Percentiles rank a stretch among this genome's conserved stretches.
phyloP scores from a whole-genome alignment of 64 coral and sea anemone genomes.

The Dendronephthya gigantea region DNA sequence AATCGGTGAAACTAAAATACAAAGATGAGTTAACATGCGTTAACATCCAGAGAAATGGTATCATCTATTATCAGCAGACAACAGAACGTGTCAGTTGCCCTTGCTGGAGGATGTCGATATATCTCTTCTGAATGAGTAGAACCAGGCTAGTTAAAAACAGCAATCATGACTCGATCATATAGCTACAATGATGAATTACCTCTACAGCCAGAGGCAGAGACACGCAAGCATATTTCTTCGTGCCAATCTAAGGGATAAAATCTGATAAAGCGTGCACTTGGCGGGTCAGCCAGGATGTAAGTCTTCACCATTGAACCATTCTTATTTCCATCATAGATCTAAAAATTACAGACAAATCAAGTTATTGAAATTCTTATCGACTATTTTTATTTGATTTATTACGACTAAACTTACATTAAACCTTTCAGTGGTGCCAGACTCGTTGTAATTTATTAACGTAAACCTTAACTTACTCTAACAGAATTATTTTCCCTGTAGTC shows the following conservation, averaged over 20 bases:
- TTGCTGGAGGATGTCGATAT: too few relatives aligned
- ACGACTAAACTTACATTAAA: too few relatives aligned
- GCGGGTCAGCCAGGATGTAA: not conserved
- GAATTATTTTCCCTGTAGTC: not conserved
- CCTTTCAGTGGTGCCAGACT: too few relatives aligned
- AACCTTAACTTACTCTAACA: not conserved
- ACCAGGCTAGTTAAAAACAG: too few relatives aligned
- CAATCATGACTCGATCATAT: too few relatives aligned
- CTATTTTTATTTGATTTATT: not conserved
- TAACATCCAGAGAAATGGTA: not conserved
- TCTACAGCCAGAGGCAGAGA: not conserved
- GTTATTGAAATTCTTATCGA: not conserved
- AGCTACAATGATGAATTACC: not conserved
- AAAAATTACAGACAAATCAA: not conserved
- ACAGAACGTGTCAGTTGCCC: not conserved
- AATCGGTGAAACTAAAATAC: not conserved
- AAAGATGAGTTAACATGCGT: not conserved
- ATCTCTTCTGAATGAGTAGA: too few relatives aligned
- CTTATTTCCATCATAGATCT: not conserved
- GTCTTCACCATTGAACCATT: not conserved
- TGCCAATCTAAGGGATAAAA: not conserved
- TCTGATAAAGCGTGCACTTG: not conserved
- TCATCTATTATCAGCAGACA: not conserved
- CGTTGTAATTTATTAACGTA: not conserved
- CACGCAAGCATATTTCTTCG: not conserved